phyloP scores from a whole-genome alignment of 2,113 vertebrate genomes.

The Chitala chitala region DNA sequence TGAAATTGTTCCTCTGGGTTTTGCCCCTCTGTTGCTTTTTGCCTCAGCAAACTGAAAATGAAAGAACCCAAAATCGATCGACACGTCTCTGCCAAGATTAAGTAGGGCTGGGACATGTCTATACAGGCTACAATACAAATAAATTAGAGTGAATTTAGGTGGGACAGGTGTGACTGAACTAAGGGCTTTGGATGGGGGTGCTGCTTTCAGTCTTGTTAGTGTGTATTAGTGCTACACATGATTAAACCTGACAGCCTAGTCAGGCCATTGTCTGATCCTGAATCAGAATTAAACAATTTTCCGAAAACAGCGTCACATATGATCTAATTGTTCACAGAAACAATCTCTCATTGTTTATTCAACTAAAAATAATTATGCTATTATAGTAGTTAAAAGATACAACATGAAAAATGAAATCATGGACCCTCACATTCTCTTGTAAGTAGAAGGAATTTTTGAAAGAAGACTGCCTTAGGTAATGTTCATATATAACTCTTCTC shows the following conservation, averaged over 20 bases:
- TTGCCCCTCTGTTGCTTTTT: not conserved
- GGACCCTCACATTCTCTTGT: not conserved
- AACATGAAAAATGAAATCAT: not conserved
- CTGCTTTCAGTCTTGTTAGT: conserved; percentile 34
- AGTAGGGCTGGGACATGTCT: conserved; percentile 33
- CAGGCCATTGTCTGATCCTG: conserved; percentile 21
- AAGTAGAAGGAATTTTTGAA: not conserved
- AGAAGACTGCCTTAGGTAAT: not conserved
- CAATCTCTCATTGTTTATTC: not conserved
- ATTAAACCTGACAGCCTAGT: conserved; percentile 37
- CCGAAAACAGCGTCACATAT: not conserved
- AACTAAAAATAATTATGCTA: not conserved
- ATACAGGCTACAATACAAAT: conserved; percentile 44
- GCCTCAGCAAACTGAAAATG: conserved; percentile 6
- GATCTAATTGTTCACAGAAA: not conserved
- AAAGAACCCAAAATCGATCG: conserved; percentile 35
- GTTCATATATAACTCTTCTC: not conserved
- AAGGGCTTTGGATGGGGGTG: conserved; percentile 20
- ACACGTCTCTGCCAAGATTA: conserved; percentile 37
- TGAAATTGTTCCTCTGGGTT: conserved; percentile 12
- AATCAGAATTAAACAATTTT: not conserved
- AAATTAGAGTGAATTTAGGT: conserved; percentile 47
- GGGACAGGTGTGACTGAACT: conserved; percentile 44
- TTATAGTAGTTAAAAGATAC: not conserved
- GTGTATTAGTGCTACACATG: conserved; percentile 44